Base-by-base conservation (phyloP, 2,113 vertebrate genomes). In the Meleagris gallopavo region DNA sequence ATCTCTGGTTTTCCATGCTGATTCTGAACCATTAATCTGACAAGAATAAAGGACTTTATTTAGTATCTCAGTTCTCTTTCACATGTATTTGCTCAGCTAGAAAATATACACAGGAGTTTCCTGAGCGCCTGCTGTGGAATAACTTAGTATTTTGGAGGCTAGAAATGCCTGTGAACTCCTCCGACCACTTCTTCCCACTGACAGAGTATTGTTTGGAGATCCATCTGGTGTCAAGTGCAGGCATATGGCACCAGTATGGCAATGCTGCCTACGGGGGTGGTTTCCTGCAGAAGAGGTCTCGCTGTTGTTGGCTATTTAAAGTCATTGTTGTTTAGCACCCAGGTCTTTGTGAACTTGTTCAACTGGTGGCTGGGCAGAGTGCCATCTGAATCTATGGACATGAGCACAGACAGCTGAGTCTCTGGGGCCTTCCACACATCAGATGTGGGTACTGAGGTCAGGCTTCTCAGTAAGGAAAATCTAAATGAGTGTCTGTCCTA, bases 181-280 rank as follows among this genome's bases (percentile, higher is more conserved):
- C 15, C 1, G 52, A 87, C 75, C 4, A 6, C 78, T 90, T 95
- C 93, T 95, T 94, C 86, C 94, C 94, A 95, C 95, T 96, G 95
- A 90, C 54, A 18, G 71, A 95, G 92, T 88, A 81, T 95, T 97
- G 82, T 96, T 94, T 95, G 83, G 92, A 78, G 91, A 80, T 86
- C 94, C 97, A 96, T 97, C 96, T 96, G 96, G 95, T 96, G 79
- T 96, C 88, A 76, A 95, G 95, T 88, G 72, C 86, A 74, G 95
- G 92, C 97, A 97, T 98, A 95, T 97, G 97, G 97, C 95, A 95
- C 89, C 96, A 96, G 97, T 95, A 96, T 94, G 96, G 66, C 81
- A 92, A 16, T 11, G 7, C 88, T 90, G 76, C 93, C 93, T 94
- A 89, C 3, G 15, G 94, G 92, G 94, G 96, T 57, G 66, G 57